Evolutionary conservation across 2,797 vertebrate genomes (phyloP), one percentile per base, ranked within the genome.

Genomic region (Scleropages formosus): DNA sequence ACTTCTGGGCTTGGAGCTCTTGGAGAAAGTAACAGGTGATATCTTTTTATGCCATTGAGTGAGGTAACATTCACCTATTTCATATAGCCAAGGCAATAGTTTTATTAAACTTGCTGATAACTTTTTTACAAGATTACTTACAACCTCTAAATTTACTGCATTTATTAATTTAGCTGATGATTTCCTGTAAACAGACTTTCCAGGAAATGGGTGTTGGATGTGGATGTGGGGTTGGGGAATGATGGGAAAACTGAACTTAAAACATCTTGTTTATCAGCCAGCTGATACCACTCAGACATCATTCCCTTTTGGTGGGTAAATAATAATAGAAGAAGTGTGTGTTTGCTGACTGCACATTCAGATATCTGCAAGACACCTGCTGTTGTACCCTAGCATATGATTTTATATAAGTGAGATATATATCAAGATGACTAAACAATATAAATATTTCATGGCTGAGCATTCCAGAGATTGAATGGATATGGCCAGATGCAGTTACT

Each of bases 1-100:
- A 13, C 49, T 78, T 73, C 51, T 56, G 51, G 0, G 87, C 85
- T 0, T 77, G 80, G 1, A 76, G 60, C 0, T 86, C 88, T 88
- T 61, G 63, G 80, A 82, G 60, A 39, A 76, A 22, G n/a, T 13
- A 22, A 49, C 15, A 53, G 39, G 27, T 18, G 16, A 62, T 6
- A 24, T 39, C 56, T 12, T 26, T 7, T 24, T 31, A 18, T 12
- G 20, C 53, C 13, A 46, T 44, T 16, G 15, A 13, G 44, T 12
- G 22, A 22, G 69, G 15, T 53, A 15, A 1, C 11, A 16, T 47
- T 13, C n/a, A n/a, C n/a, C n/a, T n/a, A n/a, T n/a, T n/a, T n/a
- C n/a, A n/a, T n/a, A n/a, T n/a, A n/a, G n/a, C n/a, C n/a, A n/a
- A n/a, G n/a, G n/a, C n/a, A n/a, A n/a, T n/a, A n/a, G n/a, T n/a